Percentiles rank a stretch among this genome's conserved stretches.
Conservation (phyloP, 2,888 invertebrate species). For the Folsomia manolachei region DNA sequence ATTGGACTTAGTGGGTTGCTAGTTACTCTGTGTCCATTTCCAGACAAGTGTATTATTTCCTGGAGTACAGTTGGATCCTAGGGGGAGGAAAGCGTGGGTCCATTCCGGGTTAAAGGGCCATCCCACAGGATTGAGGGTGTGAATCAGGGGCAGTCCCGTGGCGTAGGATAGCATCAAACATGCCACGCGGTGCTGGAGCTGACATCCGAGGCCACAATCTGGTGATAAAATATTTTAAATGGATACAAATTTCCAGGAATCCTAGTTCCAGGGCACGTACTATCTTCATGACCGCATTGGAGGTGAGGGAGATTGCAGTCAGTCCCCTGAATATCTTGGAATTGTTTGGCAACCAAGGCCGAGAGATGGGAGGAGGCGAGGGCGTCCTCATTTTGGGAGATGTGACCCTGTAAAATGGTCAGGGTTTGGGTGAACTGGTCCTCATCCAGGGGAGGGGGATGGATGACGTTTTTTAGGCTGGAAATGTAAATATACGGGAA, state of each 20-base stretch:
- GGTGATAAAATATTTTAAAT: neutral
- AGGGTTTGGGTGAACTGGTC: too few species aligned
- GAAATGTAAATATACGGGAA: too few species aligned
- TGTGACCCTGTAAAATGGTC: too few species aligned
- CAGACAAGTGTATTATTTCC: conserved; percentile 18
- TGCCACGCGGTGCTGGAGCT: conserved; percentile 30
- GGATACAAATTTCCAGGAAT: neutral
- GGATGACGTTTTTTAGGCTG: too few species aligned
- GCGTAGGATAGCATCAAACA: conserved; percentile 29
- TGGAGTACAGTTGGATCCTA: conserved; percentile 25
- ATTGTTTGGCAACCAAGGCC: neutral
- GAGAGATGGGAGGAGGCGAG: too few species aligned
- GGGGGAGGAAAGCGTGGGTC: conserved; percentile 16
- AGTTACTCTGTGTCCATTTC: conserved; percentile 20
- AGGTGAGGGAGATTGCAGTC: neutral
- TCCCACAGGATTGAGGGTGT: conserved; percentile 12
- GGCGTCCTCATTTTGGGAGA: too few species aligned
- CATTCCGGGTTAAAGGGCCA: conserved; percentile 25
- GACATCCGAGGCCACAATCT: conserved; percentile 36
- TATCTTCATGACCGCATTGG: neutral
- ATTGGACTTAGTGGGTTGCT: too few species aligned
- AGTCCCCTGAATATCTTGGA: neutral
- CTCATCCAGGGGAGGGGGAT: too few species aligned
- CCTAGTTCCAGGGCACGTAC: neutral
- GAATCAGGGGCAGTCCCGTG: conserved; percentile 30